Base-by-base conservation (phyloP, 2,888 invertebrate genomes). In the Metallyticus violacea region DNA sequence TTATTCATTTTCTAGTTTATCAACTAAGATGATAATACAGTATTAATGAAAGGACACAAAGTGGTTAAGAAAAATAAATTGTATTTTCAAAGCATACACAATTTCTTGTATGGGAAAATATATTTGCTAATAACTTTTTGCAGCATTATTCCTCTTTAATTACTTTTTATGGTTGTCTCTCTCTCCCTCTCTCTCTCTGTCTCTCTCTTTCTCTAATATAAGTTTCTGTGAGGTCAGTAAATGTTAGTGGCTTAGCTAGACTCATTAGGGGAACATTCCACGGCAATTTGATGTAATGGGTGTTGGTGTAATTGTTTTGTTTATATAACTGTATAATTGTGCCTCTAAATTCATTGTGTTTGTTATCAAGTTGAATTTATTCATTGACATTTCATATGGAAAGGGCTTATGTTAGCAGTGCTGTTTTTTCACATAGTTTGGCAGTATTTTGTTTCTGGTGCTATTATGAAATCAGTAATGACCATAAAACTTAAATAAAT, bases 341-440 rank as follows among this genome's bases (percentile, higher is more conserved):
- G 83, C 83, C 83, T 83, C 83, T 83, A 83, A 83, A 83, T 83
- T 83, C 7, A 77, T 83, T 83, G 83, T 83, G 83, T 77, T 81
- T 83, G 77, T 83, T 83, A 62, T 62, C 40, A 15, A 62, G 15
- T 62, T 62, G 40, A 62, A 15, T 62, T 15, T 83, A 77, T 28
- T 77, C 77, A 77, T 83, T 82, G 81, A 76, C 82, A 62, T 82
- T 82, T 82, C 82, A n/a, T 82, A 82, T 77, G 62, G 40, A 40
- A 40, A 79, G 82, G 81, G 86, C 86, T 82, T 40, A 26, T 86
- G 86, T 86, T 86, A 83, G 86, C 81, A 86, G 86, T 86, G 86
- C 86, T 86, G 86, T 77, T 81, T 81, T 86, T 86, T 79, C 86
- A 83, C 86, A 83, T 86, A 86, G 82, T 86, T 87, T 87, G 82